These are phyloP conservation scores for Phyllostomus hastatus DNA, from an alignment of 2,113 vertebrate species.

Conservation along the genomic window DNA sequence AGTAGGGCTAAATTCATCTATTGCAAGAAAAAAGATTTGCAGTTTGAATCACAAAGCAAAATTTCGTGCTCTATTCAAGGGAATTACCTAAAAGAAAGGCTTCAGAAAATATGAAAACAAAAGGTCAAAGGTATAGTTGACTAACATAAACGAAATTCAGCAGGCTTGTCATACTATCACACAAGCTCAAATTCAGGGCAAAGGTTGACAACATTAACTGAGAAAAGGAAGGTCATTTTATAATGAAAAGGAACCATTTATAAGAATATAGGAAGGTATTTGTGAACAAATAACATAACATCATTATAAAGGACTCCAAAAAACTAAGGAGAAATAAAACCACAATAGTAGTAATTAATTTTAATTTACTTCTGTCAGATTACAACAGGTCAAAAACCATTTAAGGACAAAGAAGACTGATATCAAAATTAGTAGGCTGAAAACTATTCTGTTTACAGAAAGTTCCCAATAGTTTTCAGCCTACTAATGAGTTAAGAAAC, in stretches of 20 bases:
- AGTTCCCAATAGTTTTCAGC: too few species aligned
- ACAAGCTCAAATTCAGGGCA: not conserved
- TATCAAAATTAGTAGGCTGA: not conserved
- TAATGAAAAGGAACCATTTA: not conserved
- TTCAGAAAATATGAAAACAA: not conserved
- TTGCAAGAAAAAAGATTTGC: not conserved
- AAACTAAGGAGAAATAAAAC: not conserved
- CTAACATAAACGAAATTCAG: too few species aligned
- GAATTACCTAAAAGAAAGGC: not conserved
- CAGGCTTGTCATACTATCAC: not conserved
- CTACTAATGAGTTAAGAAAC: too few species aligned
- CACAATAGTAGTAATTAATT: not conserved
- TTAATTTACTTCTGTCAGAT: not conserved
- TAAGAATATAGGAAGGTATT: not conserved
- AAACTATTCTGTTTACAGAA: not conserved
- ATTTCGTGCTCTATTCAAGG: not conserved
- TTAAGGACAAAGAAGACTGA: not conserved
- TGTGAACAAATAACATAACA: not conserved
- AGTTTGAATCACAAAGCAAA: not conserved
- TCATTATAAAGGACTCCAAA: not conserved
- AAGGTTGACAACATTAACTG: not conserved
- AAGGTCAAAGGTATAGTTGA: not conserved
- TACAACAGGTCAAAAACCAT: not conserved
- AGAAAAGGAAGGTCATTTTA: not conserved
- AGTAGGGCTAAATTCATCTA: not conserved